Conservation (phyloP, 2,113 vertebrate genomes). For the Natator depressus region DNA sequence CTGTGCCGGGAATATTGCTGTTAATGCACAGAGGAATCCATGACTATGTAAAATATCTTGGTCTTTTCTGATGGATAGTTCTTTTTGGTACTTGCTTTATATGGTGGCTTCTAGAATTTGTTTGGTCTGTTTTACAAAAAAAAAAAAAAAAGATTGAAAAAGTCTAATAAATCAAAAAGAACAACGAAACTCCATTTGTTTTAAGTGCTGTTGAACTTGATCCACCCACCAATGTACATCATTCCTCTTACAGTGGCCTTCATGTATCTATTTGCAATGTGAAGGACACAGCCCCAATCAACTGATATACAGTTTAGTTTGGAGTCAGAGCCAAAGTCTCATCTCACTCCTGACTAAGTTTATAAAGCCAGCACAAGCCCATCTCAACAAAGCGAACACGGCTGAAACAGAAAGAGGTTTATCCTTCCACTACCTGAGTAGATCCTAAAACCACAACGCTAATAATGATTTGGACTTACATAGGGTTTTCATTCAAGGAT, state of each 20-base stretch:
- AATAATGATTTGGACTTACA: not conserved
- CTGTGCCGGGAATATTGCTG: fast-evolving
- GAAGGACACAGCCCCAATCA: not conserved
- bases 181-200: not conserved
- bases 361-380: not conserved
- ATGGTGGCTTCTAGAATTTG: not conserved
- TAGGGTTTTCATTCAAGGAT: not conserved
- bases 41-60: not conserved
- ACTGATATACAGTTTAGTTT: fast-evolving
- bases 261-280: not conserved
- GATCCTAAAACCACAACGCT: not conserved
- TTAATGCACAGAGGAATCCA: not conserved
- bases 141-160: not conserved
- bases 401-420: fast-evolving
- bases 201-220: not conserved
- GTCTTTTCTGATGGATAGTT: not conserved
- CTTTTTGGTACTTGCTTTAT: not conserved
- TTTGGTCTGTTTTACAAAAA: not conserved
- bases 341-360: not conserved
- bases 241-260: not conserved
- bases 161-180: not conserved
- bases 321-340: not conserved
- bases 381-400: not conserved
- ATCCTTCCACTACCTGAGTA: not conserved
- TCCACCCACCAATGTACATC: not conserved